Conservation (phyloP, 1,140 invertebrate species). For the Drosophila gunungcola region DNA sequence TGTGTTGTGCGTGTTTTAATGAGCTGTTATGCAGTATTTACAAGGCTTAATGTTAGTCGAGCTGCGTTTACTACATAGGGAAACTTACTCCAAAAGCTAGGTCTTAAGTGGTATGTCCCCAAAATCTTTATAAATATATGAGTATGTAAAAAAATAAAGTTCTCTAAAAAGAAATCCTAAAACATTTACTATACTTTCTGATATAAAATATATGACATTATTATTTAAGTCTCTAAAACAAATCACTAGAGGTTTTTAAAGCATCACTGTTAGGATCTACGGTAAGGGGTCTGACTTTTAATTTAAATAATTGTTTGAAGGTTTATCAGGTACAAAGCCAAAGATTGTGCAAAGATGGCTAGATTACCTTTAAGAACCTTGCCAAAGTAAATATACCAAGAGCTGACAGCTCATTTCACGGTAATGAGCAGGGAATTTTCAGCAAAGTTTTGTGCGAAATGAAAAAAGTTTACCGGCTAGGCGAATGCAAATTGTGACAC, state of each 20-base stretch:
- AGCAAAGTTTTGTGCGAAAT: conserved; percentile 25
- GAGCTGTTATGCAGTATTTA: conserved; percentile 63
- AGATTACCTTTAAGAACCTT: too few relatives aligned
- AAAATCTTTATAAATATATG: background rate
- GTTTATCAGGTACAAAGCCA: too few relatives aligned
- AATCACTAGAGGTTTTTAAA: too few relatives aligned
- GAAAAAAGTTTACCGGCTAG: conserved; percentile 31
- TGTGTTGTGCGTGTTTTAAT: conserved; percentile 52
- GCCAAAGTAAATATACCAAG: too few relatives aligned
- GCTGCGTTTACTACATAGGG: conserved; percentile 9
- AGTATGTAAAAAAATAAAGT: background rate
- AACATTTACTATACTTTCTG: background rate
- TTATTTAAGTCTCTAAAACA: background rate
- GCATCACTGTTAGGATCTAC: too few relatives aligned
- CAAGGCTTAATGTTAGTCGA: conserved; percentile 61
- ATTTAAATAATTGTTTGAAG: too few relatives aligned
- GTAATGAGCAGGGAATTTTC: conserved; percentile 26
- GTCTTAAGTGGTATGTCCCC: background rate
- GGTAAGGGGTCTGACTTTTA: too few relatives aligned
- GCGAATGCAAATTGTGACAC: conserved; percentile 22
- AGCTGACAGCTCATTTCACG: conserved; percentile 28
- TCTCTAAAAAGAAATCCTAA: background rate
- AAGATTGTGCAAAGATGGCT: too few relatives aligned
- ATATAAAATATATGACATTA: background rate
- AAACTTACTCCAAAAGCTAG: conserved; percentile 9